These are phyloP conservation scores for Glaucomys volans DNA, from an alignment of 2,113 vertebrate genomes.

Conservation along the genomic window DNA sequence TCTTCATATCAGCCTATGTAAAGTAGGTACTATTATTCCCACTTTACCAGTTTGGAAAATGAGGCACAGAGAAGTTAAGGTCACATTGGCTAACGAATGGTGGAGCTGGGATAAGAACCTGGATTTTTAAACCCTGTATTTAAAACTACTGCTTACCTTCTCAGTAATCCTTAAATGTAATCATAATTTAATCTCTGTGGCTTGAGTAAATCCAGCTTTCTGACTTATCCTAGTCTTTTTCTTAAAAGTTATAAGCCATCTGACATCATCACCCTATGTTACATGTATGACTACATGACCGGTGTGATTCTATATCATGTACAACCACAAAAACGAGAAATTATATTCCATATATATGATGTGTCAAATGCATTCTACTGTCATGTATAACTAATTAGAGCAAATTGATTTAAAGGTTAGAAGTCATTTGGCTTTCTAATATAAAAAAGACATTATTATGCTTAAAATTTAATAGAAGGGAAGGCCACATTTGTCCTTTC, in stretches of 20 bases:
- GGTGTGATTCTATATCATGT: too few species aligned
- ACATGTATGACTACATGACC: too few species aligned
- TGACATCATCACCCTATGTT: too few species aligned
- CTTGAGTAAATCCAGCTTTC: constrained; percentile 52
- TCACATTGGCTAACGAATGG: not conserved
- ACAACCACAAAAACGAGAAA: too few species aligned
- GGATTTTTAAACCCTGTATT: not conserved
- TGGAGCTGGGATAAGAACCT: not conserved
- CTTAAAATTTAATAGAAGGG: not conserved
- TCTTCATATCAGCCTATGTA: not conserved
- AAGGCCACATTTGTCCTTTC: constrained; percentile 41
- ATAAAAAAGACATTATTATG: not conserved
- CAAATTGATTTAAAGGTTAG: not conserved
- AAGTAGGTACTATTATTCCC: not conserved
- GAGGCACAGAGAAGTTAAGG: not conserved
- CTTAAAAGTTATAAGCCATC: constrained; percentile 23
- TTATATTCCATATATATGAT: too few species aligned
- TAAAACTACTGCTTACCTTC: not conserved
- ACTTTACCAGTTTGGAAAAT: constrained; percentile 30
- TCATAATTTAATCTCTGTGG: not conserved
- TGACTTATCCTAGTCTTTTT: constrained; percentile 23
- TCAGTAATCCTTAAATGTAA: constrained; percentile 42
- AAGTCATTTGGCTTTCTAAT: constrained; percentile 5
- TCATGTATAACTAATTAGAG: too few species aligned
- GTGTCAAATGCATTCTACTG: too few species aligned